These are phyloP conservation scores for Phocides pigmalion DNA, from an alignment of 1,140 invertebrate genomes.

Conservation along the genomic window DNA sequence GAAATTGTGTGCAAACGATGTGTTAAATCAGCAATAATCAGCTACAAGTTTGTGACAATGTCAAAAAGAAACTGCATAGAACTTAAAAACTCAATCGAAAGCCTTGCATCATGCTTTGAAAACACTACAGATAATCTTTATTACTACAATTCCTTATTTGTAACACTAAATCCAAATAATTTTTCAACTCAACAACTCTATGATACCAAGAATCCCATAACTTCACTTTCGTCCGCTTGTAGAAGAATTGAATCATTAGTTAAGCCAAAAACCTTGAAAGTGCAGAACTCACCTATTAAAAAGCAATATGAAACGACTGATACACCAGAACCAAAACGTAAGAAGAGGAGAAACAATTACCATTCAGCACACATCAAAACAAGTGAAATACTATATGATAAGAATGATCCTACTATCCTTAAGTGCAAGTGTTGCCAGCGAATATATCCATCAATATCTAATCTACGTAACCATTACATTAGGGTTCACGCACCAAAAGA, in stretches of 20 bases:
- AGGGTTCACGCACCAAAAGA: slow-evolving; percentile 68
- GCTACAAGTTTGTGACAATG: slow-evolving; percentile 56
- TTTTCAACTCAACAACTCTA: slow-evolving; percentile 53
- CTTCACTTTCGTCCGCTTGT: slow-evolving; percentile 39
- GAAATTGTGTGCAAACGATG: slow-evolving; percentile 57
- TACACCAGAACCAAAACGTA: slow-evolving; percentile 18
- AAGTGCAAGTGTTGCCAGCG: slow-evolving; percentile 63
- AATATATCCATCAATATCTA: slow-evolving; percentile 51
- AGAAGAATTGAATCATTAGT: slow-evolving; percentile 47
- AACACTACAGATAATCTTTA: slow-evolving; percentile 34
- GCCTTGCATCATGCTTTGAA: slow-evolving; percentile 46
- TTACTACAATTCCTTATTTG: slow-evolving; percentile 51
- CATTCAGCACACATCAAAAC: slow-evolving; percentile 45
- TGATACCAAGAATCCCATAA: slow-evolving; percentile 41
- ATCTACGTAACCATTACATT: slow-evolving; percentile 65
- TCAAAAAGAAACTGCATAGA: slow-evolving; percentile 47
- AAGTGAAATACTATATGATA: slow-evolving; percentile 57
- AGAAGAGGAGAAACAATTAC: slow-evolving; percentile 39
- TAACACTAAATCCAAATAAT: slow-evolving; percentile 51
- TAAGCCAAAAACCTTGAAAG: slow-evolving; percentile 30
- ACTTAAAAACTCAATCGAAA: slow-evolving; percentile 44
- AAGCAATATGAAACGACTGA: slow-evolving; percentile 21
- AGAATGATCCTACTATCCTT: slow-evolving; percentile 46
- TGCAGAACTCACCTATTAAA: slow-evolving; percentile 13
- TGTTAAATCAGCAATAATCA: slow-evolving; percentile 46